Base-by-base conservation (phyloP, 2,113 vertebrate species). In the Anguilla japonica region DNA sequence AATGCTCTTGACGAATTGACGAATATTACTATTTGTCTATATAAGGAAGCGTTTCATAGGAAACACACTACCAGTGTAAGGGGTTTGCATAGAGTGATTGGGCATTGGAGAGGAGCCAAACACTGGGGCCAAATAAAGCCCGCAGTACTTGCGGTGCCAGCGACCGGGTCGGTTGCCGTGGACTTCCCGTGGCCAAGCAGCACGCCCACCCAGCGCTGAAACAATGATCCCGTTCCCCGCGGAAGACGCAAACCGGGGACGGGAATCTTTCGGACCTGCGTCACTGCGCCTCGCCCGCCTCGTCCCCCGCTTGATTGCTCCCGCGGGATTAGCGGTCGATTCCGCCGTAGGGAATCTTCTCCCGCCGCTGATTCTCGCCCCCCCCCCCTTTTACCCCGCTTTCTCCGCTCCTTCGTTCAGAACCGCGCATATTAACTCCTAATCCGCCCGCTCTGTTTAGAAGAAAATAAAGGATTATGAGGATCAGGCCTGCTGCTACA, bases 391-490 rank as follows among this genome's bases (percentile, higher is more conserved):
- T 79, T 43, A 16, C 79, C 84, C 75, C 39, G 9, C 7, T 26
- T 67, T 46, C 16, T 82, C 63, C 20, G 26, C 57, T 56, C 1
- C 53, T 14, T 82, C 39, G 18, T 46, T n/a, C 43, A 63, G 50
- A 41, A 41, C 41, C 81, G 34, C 46, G 34, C 46, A 53, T 34
- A 82, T 60, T 60, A 86, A 86, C 79, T 1, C 79, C 9, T 81
- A 86, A 82, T 81, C 85, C 78, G 15, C 78, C 29, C 79, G 16
- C 39, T 40, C 40, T 63, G 26, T 82, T 81, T 29, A 16, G 39
- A 67, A 81, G 26, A 81, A 86, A 86, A 82, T 63, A 82, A 81
- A 86, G 79, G 79, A 86, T 82, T 86, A 18, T 22, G 56, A 6
- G 60, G 83, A 34, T 67, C 67, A 67, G 34, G 81, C 43, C 29